These are phyloP conservation scores for Dipodomys merriami DNA, from an alignment of 2,113 vertebrate species.

Conservation along the genomic window DNA sequence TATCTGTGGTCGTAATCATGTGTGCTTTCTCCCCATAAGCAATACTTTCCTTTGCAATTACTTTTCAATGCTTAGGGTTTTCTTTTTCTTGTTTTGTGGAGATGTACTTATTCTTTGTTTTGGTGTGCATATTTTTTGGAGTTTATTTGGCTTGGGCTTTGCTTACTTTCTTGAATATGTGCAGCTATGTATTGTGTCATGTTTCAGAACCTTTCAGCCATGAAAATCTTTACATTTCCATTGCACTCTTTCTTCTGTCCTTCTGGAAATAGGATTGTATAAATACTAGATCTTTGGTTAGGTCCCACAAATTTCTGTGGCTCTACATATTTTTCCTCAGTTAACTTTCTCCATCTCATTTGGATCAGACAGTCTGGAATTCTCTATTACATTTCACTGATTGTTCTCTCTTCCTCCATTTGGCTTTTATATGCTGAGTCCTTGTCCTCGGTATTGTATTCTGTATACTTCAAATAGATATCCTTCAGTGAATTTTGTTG, in stretches of 20 bases:
- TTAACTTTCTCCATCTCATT: conserved; percentile 14
- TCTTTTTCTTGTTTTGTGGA: neutral
- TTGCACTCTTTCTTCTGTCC: neutral
- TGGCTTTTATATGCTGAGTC: neutral
- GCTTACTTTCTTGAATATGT: neutral
- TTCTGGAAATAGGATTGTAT: neutral
- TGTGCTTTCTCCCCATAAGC: neutral
- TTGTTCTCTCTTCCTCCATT: neutral
- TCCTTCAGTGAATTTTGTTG: neutral
- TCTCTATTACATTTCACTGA: neutral
- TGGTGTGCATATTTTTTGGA: neutral
- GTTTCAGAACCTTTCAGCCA: neutral
- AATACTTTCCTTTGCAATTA: neutral
- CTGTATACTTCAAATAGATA: conserved; percentile 14
- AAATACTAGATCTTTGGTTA: neutral
- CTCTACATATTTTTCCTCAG: neutral
- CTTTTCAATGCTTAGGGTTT: neutral
- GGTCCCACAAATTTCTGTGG: neutral
- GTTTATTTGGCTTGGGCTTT: neutral
- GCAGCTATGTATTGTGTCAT: neutral
- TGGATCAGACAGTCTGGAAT: neutral
- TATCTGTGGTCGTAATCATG: neutral
- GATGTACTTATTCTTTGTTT: neutral
- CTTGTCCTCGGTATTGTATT: neutral
- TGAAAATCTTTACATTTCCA: neutral